A percentile compares a stretch with the other conserved stretches of the same genome.
phyloP scores from a whole-genome alignment of 2,888 invertebrate species.

The Enchytraeus crypticus region DNA sequence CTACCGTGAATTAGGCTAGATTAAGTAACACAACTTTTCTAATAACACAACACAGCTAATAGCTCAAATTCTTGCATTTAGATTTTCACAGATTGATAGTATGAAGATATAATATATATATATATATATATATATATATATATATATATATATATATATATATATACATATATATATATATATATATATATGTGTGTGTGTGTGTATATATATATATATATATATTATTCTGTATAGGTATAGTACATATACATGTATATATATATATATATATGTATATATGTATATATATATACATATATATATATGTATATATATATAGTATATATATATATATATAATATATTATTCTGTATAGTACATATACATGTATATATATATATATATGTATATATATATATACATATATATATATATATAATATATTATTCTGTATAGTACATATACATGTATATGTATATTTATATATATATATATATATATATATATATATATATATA shows the following conservation, averaged over 20 bases:
- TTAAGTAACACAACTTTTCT: no score
- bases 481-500: neutral
- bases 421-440: neutral
- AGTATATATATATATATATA: neutral
- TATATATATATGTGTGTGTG: neutral
- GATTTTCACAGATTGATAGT: no score
- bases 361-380: neutral
- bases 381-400: neutral
- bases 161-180: neutral
- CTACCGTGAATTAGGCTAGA: no score
- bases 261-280: neutral
- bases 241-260: no score
- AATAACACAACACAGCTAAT: no score
- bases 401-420: neutral
- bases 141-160: neutral
- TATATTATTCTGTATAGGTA: no score
- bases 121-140: no score
- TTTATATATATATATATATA: neutral
- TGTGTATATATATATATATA: neutral
- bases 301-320: no score
- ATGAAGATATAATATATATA: no score
- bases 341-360: no score
- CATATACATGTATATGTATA: neutral
- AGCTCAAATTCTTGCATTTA: no score
- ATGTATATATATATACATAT: neutral